A percentile compares a stretch with the other conserved stretches of the same genome.
Evolutionary conservation across 1,140 invertebrate genomes (phyloP).

Genomic region (Zaprionus gabonicus): DNA sequence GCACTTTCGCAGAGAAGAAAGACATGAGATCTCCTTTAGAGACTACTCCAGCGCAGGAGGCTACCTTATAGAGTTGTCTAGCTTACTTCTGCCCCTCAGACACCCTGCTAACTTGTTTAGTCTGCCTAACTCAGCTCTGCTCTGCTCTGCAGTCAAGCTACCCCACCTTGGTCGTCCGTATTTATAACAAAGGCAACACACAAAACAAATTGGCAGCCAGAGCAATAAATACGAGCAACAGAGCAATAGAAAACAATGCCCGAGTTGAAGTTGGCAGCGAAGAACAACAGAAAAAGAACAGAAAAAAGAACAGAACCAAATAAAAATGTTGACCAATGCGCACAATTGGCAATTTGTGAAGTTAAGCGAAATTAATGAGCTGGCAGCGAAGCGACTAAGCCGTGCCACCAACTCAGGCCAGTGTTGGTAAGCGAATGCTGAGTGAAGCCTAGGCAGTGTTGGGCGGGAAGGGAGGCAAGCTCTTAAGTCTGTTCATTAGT

Average conservation of each 20-base stretch:
- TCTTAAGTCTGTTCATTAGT: conserved; percentile 71
- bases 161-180: neutral
- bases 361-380: conserved; percentile 82
- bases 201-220: conserved; percentile 76
- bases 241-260: conserved; percentile 72
- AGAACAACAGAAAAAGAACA: conserved; percentile 4
- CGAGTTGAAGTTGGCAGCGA: conserved; percentile 17
- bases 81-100: neutral
- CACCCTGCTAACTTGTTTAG: neutral
- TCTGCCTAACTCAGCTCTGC: too few relatives aligned
- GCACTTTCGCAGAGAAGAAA: neutral
- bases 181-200: conserved; percentile 64
- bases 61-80: neutral
- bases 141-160: neutral
- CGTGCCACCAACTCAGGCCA: conserved; percentile 3
- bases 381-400: conserved; percentile 21
- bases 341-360: conserved; percentile 82
- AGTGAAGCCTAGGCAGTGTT: conserved; percentile 13
- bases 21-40: too few relatives aligned
- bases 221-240: conserved; percentile 76
- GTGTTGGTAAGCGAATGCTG: conserved; percentile 6
- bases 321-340: conserved; percentile 79
- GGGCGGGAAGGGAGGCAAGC: neutral
- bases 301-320: conserved; percentile 33
- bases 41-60: too few relatives aligned